These are phyloP conservation scores for Metopia argyrocephala DNA, from an alignment of 2,888 invertebrate species.

Conservation along the genomic window DNA sequence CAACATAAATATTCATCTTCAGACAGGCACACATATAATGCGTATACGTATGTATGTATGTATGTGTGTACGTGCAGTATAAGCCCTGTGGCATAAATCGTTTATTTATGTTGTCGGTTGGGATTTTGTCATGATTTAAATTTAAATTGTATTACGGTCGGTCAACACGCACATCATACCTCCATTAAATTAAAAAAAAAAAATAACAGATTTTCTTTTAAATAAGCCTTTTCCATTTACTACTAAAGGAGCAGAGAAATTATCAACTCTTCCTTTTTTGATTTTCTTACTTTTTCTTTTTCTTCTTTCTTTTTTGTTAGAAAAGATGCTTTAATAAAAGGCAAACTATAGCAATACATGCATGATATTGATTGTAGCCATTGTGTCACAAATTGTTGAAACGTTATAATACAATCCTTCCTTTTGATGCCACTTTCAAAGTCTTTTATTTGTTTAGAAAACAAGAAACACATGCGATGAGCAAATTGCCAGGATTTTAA, in stretches of 20 bases:
- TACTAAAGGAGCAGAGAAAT: neutral
- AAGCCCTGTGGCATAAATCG: neutral
- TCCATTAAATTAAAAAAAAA: neutral
- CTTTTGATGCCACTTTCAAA: slow-evolving; percentile 70
- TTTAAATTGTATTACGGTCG: slow-evolving; percentile 7
- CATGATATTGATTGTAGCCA: neutral
- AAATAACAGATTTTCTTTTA: neutral
- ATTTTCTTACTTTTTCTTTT: neutral
- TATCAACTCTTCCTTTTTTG: neutral
- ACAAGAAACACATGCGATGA: slow-evolving; percentile 18
- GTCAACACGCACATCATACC: neutral
- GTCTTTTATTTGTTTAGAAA: slow-evolving; percentile 7
- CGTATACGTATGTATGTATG: neutral
- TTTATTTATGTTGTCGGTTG: slow-evolving; percentile 5
- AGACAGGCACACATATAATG: neutral
- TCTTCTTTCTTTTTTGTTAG: neutral
- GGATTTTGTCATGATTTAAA: slow-evolving; percentile 8
- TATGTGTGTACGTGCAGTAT: neutral
- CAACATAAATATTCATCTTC: slow-evolving; percentile 1
- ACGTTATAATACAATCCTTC: slow-evolving; percentile 72
- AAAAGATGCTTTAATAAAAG: neutral
- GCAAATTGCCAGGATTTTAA: neutral
- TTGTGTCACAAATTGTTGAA: slow-evolving; percentile 57
- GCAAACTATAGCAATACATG: neutral
- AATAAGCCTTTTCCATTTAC: neutral